Evolutionary conservation across 2,888 invertebrate species (phyloP).

Genomic region (Perdita meconis): DNA sequence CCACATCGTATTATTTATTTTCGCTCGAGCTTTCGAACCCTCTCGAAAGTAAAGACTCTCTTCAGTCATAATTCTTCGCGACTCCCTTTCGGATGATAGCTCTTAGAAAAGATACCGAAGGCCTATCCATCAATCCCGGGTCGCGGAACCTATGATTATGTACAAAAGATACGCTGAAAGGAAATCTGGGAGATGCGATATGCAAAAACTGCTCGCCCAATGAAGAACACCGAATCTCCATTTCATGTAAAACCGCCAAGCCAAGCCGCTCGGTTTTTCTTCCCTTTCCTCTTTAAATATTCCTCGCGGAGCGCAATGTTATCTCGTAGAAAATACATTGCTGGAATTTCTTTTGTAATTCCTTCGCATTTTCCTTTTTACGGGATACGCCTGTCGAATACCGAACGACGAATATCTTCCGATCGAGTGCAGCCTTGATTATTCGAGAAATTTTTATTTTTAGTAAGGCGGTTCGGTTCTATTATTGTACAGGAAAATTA

Average conservation of each 20-base stretch:
- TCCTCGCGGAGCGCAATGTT: neutral
- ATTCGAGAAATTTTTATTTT: no score
- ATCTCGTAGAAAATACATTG: slow-evolving; percentile 5
- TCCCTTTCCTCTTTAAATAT: neutral
- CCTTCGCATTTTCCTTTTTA: neutral
- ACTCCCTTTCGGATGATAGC: slow-evolving; percentile 11
- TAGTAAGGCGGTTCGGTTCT: no score
- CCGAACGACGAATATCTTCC: neutral
- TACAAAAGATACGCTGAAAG: slow-evolving; percentile 23
- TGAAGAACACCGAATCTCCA: slow-evolving; percentile 53
- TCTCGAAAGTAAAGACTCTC: neutral
- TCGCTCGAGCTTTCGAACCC: neutral
- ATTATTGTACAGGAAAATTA: no score
- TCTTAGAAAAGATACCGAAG: slow-evolving; percentile 8
- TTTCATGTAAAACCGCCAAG: slow-evolving; percentile 21
- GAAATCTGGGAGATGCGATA: slow-evolving; percentile 37
- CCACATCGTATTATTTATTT: slow-evolving; percentile 2
- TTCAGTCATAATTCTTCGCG: slow-evolving; percentile 14
- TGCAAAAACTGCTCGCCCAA: slow-evolving; percentile 49
- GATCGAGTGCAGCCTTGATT: neutral
- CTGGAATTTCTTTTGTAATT: slow-evolving; percentile 10
- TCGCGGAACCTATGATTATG: slow-evolving; percentile 60
- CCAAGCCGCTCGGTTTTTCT: neutral
- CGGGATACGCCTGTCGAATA: neutral
- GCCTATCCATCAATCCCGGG: slow-evolving; percentile 62